Conservation (phyloP, 2,113 vertebrate genomes). For the Zosterops borbonicus region DNA sequence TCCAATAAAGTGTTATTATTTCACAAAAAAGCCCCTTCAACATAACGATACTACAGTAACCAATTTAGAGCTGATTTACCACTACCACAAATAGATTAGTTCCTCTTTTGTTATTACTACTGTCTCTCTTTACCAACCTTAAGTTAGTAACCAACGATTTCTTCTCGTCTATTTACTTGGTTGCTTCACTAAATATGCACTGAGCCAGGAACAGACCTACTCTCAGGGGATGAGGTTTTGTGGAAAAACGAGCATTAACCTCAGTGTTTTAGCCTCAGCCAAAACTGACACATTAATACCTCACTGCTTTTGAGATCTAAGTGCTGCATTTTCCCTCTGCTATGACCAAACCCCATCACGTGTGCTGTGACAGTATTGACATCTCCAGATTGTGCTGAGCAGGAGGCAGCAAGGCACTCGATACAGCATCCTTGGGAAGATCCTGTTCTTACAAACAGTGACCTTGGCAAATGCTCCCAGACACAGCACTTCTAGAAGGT, state of each 20-base stretch:
- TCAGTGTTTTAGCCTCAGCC: neutral
- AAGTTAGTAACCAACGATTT: conserved; percentile 13
- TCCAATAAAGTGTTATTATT: neutral
- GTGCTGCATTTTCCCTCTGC: neutral
- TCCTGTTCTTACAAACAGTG: accelerated
- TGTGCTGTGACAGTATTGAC: accelerated
- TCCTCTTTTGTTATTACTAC: neutral
- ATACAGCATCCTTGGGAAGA: neutral
- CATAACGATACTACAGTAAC: neutral
- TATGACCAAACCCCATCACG: accelerated
- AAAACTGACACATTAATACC: neutral
- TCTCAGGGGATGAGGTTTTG: neutral
- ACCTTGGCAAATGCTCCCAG: neutral
- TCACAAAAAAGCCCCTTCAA: neutral
- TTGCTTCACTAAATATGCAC: neutral
- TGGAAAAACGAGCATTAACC: neutral
- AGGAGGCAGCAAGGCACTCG: neutral
- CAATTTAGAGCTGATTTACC: neutral
- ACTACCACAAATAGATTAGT: neutral
- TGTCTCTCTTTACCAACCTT: neutral
- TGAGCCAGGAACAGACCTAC: neutral
- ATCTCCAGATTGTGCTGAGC: neutral
- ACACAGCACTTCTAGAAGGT: neutral
- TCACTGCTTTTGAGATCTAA: neutral
- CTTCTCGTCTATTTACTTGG: neutral